Evolutionary conservation across 1,140 invertebrate genomes (phyloP), one percentile per base, ranked within the genome.

Genomic region (Drosophila subobscura): DNA sequence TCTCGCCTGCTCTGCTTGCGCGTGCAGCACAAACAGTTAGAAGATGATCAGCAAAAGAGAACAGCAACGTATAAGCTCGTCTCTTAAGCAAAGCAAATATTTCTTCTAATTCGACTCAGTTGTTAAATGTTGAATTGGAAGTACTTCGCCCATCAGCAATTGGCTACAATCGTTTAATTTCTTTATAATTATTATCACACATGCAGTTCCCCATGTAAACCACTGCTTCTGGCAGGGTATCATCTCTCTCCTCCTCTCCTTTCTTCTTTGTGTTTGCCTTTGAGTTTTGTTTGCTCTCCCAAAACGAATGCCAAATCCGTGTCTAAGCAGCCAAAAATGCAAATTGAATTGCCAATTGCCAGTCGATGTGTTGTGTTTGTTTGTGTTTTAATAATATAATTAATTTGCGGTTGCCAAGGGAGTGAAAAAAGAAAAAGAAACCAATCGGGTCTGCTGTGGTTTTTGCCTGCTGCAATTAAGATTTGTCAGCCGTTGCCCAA

Each of bases 401-500:
- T 73, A 73, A 52, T 41, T 5, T 61, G 45, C 52, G 40, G 23
- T 63, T 56, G 63, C 10, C 50, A 44, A 53, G 16, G 16, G 16
- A 20, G 16, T 25, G 25, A 41, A 44, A 52, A 42, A 52, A 55
- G 51, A 40, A 45, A 64, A 55, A 42, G 14, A 8, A 65, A 23
- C 29, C 20, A 14, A n/a, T 41, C 50, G 5, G 29, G 58, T 44
- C 27, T 50, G 6, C 47, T 42, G 37, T 51, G 65, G 66, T 49
- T 73, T 47, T 47, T 68, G 14, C 12, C 50, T 22, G 56, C 50
- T 22, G 56, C 23, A 73, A 57, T 53, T 65, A 44, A 74, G 46
- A 46, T 57, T 46, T 50, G 49, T 66, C 44, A 42, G 12, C 33
- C 29, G 67, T 74, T 54, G 45, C 50, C 37, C 49, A 55, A 47